These are phyloP conservation scores for Cheilosia scutellata DNA, from an alignment of 2,888 invertebrate genomes.

Conservation along the genomic window DNA sequence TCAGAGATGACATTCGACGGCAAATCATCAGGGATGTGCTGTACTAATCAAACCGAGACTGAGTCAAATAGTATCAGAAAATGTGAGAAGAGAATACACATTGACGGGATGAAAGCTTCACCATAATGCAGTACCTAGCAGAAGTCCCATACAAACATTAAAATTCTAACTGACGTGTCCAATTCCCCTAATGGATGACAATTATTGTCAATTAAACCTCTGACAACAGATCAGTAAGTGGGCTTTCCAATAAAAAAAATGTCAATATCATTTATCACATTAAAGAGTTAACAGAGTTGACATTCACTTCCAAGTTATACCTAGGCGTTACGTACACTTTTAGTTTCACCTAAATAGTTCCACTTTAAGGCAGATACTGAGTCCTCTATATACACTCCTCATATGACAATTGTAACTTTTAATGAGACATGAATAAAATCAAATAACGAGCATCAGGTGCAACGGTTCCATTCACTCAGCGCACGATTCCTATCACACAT, in stretches of 20 bases:
- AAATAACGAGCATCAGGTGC: conserved; percentile 71
- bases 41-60: conserved; percentile 47
- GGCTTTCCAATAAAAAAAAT: conserved; percentile 11
- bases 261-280: conserved; percentile 16
- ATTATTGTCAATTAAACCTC: background rate
- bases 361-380: conserved; percentile 38
- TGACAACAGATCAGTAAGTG: conserved; percentile 18
- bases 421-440: conserved; percentile 75
- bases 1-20: conserved; percentile 49
- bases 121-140: background rate
- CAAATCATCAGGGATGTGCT: conserved; percentile 36
- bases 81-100: conserved; percentile 1
- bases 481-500: conserved; percentile 24
- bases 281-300: conserved; percentile 19
- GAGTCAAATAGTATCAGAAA: background rate
- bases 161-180: conserved; percentile 16
- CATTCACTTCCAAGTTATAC: background rate
- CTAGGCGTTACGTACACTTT: background rate
- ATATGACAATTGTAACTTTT: conserved; percentile 65
- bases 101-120: background rate
- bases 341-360: conserved; percentile 26
- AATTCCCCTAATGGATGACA: conserved; percentile 34
- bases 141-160: background rate
- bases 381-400: background rate
- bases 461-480: conserved; percentile 63